These are phyloP conservation scores for Bolborhynchus lineola DNA, from an alignment of 2,113 vertebrate genomes.

Conservation along the genomic window DNA sequence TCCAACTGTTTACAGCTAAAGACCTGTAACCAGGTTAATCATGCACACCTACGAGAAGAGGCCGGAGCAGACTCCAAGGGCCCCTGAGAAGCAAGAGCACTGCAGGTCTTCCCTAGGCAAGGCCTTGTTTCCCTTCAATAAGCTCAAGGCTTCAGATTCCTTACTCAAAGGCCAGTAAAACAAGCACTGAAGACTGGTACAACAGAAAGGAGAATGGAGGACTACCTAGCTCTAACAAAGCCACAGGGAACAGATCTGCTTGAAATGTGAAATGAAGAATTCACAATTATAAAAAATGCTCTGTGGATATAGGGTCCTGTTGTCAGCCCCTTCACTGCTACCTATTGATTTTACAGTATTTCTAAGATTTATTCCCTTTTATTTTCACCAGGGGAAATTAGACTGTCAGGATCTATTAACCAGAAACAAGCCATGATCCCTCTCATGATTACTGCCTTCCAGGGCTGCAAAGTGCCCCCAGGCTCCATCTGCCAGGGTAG, in stretches of 20 bases:
- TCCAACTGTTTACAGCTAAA: background rate
- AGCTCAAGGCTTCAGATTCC: background rate
- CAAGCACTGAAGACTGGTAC: background rate
- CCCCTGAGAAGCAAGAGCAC: background rate
- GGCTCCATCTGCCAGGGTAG: background rate
- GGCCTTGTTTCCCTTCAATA: background rate
- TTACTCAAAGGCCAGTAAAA: background rate
- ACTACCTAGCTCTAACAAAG: slow-evolving; percentile 26
- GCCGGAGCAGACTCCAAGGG: background rate
- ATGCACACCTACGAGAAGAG: background rate
- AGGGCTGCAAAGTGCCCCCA: slow-evolving; percentile 1
- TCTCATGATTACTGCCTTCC: slow-evolving; percentile 30
- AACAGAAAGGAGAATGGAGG: background rate
- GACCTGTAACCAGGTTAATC: background rate
- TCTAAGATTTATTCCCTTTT: slow-evolving; percentile 69
- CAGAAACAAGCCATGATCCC: slow-evolving; percentile 63
- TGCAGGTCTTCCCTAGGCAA: background rate
- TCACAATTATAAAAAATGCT: background rate
- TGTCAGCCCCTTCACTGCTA: slow-evolving; percentile 52
- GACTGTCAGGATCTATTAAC: slow-evolving; percentile 68
- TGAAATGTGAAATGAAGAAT: slow-evolving; percentile 39
- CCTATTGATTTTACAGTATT: slow-evolving; percentile 73
- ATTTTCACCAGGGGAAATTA: slow-evolving; percentile 72
- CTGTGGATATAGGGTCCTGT: slow-evolving; percentile 29
- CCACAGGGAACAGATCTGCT: background rate